phyloP scores from a whole-genome alignment of 2,113 vertebrate genomes.

The Pyrgilauda ruficollis region DNA sequence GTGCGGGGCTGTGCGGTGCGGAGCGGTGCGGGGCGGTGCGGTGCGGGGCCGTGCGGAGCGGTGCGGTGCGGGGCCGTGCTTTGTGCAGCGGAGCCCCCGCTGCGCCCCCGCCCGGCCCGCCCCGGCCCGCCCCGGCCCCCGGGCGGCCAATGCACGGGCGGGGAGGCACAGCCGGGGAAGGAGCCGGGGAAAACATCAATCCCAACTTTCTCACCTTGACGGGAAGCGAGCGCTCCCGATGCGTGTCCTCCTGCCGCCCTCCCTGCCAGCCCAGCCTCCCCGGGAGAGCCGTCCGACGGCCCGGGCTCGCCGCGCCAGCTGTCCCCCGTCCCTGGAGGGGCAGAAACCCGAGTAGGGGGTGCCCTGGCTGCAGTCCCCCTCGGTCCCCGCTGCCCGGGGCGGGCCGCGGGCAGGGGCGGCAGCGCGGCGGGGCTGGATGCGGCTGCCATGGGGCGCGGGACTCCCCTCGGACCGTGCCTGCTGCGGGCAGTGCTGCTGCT shows the following conservation, averaged over 20 bases:
- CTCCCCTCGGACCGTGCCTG: slow-evolving; percentile 69
- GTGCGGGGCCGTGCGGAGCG: no score
- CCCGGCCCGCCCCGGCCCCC: slow-evolving; percentile 44
- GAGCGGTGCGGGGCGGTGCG: no score
- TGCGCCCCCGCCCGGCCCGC: not conserved
- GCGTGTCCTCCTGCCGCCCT: not conserved
- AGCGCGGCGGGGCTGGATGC: slow-evolving; percentile 65
- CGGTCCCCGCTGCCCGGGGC: not conserved
- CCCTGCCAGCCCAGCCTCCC: not conserved
- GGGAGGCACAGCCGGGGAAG: not conserved
- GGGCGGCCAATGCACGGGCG: not conserved
- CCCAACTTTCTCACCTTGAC: slow-evolving; percentile 66
- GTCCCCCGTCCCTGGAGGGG: not conserved
- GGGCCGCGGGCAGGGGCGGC: not conserved
- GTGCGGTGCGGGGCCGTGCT: not conserved
- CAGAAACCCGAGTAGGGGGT: not conserved
- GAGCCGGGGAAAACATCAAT: not conserved
- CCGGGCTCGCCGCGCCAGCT: not conserved
- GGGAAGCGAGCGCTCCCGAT: not conserved
- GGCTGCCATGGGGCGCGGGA: slow-evolving; percentile 79
- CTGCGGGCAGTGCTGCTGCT: slow-evolving; percentile 77
- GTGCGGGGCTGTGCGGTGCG: not conserved
- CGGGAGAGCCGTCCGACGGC: not conserved
- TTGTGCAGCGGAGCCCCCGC: not conserved
- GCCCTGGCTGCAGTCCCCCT: not conserved